A percentile compares a stretch with the other conserved stretches of the same genome.
phyloP scores from a whole-genome alignment of 2,797 vertebrate species.

The Parauchenoglanis ngamensis region DNA sequence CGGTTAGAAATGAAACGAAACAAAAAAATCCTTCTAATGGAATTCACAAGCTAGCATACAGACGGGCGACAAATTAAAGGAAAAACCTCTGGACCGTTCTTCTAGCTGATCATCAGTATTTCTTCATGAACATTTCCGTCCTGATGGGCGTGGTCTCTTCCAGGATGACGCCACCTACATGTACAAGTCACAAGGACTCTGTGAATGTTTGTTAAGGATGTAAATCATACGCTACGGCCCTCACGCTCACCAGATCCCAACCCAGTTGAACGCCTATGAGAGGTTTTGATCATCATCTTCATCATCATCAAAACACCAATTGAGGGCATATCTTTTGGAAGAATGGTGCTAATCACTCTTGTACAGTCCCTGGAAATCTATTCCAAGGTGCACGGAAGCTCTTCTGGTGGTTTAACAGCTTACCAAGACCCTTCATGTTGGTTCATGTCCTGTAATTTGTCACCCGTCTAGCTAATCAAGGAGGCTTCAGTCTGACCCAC shows the following conservation, averaged over 20 bases:
- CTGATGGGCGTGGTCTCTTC: background rate
- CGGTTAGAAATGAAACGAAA: background rate
- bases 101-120: background rate
- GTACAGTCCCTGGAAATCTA: background rate
- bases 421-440: background rate
- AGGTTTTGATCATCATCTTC: background rate
- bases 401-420: background rate
- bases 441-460: background rate
- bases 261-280: background rate
- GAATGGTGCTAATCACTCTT: background rate
- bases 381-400: background rate
- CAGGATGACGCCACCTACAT: background rate
- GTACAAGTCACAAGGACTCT: background rate
- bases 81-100: background rate
- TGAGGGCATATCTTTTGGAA: background rate
- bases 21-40: conserved; percentile 4
- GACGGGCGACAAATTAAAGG: background rate
- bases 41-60: background rate
- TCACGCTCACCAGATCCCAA: background rate
- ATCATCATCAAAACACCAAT: background rate
- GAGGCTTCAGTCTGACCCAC: background rate
- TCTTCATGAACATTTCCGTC: background rate
- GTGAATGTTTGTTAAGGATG: background rate
- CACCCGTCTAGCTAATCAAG: too few species aligned
- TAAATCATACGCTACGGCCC: background rate